Evolutionary conservation across 2,113 vertebrate species (phyloP).

Genomic region (Euleptes europaea): DNA sequence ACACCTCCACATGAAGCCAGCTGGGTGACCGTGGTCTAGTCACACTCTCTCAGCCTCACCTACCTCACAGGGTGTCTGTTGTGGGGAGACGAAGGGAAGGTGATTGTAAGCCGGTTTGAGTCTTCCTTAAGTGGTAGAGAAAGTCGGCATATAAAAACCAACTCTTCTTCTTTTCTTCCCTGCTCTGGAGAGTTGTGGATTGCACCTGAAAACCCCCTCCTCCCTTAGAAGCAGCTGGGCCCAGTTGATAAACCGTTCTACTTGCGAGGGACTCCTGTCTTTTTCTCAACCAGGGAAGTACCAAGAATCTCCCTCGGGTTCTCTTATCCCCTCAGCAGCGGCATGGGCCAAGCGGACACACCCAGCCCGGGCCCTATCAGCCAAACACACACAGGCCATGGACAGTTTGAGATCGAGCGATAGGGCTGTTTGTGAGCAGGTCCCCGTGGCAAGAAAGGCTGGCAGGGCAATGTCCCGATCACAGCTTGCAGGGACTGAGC

Average conservation of each 20-base stretch:
- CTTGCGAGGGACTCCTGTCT: neutral
- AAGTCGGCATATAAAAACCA: too few relatives aligned
- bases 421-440: neutral
- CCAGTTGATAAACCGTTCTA: neutral
- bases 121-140: too few relatives aligned
- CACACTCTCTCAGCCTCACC: too few relatives aligned
- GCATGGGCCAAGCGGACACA: neutral
- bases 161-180: too few relatives aligned
- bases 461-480: too few relatives aligned
- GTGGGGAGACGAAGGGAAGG: too few relatives aligned
- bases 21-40: too few relatives aligned
- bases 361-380: conserved; percentile 36
- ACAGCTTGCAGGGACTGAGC: neutral
- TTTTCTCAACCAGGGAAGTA: neutral
- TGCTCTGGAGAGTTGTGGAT: too few relatives aligned
- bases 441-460: neutral
- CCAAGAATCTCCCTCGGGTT: neutral
- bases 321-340: neutral
- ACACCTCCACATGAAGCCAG: too few relatives aligned
- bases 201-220: neutral
- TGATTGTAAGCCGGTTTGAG: too few relatives aligned
- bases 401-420: neutral
- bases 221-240: neutral
- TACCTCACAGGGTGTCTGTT: too few relatives aligned
- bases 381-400: neutral